phyloP scores from a whole-genome alignment of 2,888 invertebrate species.

The Catonia carolina region DNA sequence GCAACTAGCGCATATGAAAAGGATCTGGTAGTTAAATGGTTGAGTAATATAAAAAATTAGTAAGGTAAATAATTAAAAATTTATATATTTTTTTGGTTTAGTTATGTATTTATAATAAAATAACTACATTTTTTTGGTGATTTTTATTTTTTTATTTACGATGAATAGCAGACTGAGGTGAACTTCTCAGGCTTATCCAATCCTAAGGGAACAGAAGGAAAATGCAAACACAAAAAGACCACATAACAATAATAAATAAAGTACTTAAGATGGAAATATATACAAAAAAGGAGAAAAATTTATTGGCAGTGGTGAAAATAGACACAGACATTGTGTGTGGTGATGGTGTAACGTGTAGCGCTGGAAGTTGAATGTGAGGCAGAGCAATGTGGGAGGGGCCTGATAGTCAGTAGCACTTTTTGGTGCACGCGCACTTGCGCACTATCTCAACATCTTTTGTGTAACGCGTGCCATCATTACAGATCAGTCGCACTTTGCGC shows the following conservation, averaged over 20 bases:
- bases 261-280: constrained; percentile 37
- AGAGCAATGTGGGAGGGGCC: constrained; percentile 33
- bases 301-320: constrained; percentile 29
- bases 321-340: constrained; percentile 24
- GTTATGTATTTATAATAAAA: too few relatives aligned
- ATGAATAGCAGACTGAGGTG: constrained; percentile 20
- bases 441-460: constrained; percentile 95
- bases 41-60: too few relatives aligned
- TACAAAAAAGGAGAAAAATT: constrained; percentile 36
- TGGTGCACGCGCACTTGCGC: constrained; percentile 91
- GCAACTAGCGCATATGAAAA: too few relatives aligned
- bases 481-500: constrained; percentile 88
- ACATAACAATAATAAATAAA: constrained; percentile 37
- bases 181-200: constrained; percentile 1
- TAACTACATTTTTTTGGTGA: too few relatives aligned
- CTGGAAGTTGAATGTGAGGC: constrained; percentile 27
- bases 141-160: too few relatives aligned
- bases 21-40: too few relatives aligned
- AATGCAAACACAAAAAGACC: constrained; percentile 37
- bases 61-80: too few relatives aligned
- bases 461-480: constrained; percentile 86
- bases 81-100: too few relatives aligned
- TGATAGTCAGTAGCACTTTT: constrained; percentile 67
- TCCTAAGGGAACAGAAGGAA: constrained; percentile 35
- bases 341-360: constrained; percentile 23